Evolutionary conservation across 2,888 invertebrate species (phyloP).

Genomic region (Drosophila pseudotalamancana): DNA sequence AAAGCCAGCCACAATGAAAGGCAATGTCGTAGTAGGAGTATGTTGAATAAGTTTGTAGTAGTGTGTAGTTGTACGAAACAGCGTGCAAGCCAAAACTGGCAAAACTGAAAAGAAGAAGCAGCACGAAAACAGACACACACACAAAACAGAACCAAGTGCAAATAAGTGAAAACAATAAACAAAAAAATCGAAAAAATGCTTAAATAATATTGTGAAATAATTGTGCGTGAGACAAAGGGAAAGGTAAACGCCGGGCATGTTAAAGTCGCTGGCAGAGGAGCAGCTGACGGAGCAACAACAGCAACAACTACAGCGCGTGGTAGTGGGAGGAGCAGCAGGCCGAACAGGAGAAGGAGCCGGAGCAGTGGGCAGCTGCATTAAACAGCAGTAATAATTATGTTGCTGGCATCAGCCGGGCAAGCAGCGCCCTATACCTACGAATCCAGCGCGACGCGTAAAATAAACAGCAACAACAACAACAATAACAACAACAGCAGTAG

Average conservation of each 20-base stretch:
- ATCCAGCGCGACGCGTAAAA: slow-evolving; percentile 46
- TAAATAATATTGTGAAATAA: slow-evolving; percentile 13
- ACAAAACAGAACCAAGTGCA: slow-evolving; percentile 27
- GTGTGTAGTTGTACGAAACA: slow-evolving; percentile 71
- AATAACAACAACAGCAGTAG: slow-evolving; percentile 42
- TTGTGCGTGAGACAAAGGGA: slow-evolving; percentile 1
- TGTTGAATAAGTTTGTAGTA: slow-evolving; percentile 63
- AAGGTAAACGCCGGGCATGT: slow-evolving; percentile 61
- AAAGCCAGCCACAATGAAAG: slow-evolving; percentile 41
- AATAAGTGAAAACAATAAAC: slow-evolving; percentile 17
- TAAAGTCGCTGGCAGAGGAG: slow-evolving; percentile 35
- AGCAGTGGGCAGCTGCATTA: slow-evolving; percentile 31
- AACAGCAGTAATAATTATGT: slow-evolving; percentile 55
- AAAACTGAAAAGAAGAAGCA: slow-evolving; percentile 38
- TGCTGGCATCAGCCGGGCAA: slow-evolving; percentile 69
- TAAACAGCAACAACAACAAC: slow-evolving; percentile 45
- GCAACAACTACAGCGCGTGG: slow-evolving; percentile 12
- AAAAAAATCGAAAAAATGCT: slow-evolving; percentile 15
- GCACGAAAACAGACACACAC: slow-evolving; percentile 44
- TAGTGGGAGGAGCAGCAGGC: background rate
- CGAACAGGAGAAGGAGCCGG: slow-evolving; percentile 2
- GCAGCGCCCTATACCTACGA: slow-evolving; percentile 64
- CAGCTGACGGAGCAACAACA: slow-evolving; percentile 57
- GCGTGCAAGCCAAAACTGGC: slow-evolving; percentile 51
- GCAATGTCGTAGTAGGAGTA: slow-evolving; percentile 58